These are phyloP conservation scores for Ceyx margarethae DNA, from an alignment of 2,113 vertebrate species.

Conservation along the genomic window DNA sequence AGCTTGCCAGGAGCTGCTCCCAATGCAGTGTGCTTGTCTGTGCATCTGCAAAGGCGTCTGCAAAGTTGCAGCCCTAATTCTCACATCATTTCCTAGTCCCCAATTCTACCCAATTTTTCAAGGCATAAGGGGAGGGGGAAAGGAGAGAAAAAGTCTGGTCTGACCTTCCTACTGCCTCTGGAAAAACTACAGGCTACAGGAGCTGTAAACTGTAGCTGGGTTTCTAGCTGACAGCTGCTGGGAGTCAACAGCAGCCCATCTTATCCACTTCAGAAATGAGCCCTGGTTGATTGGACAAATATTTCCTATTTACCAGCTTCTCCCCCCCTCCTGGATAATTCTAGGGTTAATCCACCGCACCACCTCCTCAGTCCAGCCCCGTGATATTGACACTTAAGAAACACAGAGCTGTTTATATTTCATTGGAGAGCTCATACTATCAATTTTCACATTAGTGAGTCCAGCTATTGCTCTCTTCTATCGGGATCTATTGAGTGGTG, in stretches of 20 bases:
- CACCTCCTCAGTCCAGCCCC: conserved; percentile 49
- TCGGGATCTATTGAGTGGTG: conserved; percentile 72
- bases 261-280: conserved; percentile 34
- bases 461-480: conserved; percentile 68
- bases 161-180: not conserved
- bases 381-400: conserved; percentile 71
- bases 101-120: not conserved
- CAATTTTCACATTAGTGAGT: conserved; percentile 75
- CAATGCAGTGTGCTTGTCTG: not conserved
- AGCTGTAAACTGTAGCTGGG: not conserved
- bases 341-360: conserved; percentile 55
- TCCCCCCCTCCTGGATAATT: conserved; percentile 53
- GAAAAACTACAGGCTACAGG: not conserved
- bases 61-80: not conserved
- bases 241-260: conserved; percentile 34
- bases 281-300: conserved; percentile 37
- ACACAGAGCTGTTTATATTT: conserved; percentile 75
- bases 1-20: conserved; percentile 35
- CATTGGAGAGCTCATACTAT: conserved; percentile 74
- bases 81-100: not conserved
- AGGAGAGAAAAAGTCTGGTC: not conserved
- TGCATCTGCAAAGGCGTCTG: not conserved
- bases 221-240: not conserved
- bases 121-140: not conserved
- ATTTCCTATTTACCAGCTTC: conserved; percentile 49